These are phyloP conservation scores for Therioaphis trifolii DNA, from an alignment of 2,888 invertebrate genomes.

Conservation along the genomic window DNA sequence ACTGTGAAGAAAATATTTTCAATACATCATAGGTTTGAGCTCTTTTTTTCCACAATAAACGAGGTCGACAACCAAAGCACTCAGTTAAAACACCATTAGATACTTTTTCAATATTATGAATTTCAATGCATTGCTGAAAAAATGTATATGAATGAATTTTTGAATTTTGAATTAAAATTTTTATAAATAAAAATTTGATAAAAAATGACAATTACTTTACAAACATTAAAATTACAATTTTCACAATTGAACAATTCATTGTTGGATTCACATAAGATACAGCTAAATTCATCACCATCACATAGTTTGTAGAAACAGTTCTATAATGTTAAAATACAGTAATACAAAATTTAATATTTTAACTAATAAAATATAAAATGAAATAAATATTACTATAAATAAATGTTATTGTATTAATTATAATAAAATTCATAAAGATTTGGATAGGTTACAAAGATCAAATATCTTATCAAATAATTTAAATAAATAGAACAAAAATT, in stretches of 20 bases:
- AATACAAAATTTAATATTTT: not conserved
- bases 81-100: not conserved
- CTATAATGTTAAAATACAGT: conserved; percentile 33
- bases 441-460: too few species aligned
- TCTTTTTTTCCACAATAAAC: conserved; percentile 35
- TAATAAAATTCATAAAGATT: not conserved
- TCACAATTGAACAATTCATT: conserved; percentile 20
- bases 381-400: too few species aligned
- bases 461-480: too few species aligned
- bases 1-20: conserved; percentile 54
- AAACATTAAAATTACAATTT: conserved; percentile 43
- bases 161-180: not conserved
- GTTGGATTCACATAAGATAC: conserved; percentile 39
- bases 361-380: too few species aligned
- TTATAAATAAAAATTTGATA: not conserved
- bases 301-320: conserved; percentile 39
- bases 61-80: conserved; percentile 26
- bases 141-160: not conserved
- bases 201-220: conserved; percentile 39
- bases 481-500: not conserved
- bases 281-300: conserved; percentile 23
- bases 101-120: conserved; percentile 10
- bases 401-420: not conserved
- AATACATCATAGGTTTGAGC: conserved; percentile 24
- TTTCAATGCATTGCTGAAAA: conserved; percentile 44